Evolutionary conservation across 2,113 vertebrate species (phyloP), one percentile per base, ranked within the genome.

Genomic region (Hemicordylus capensis): DNA sequence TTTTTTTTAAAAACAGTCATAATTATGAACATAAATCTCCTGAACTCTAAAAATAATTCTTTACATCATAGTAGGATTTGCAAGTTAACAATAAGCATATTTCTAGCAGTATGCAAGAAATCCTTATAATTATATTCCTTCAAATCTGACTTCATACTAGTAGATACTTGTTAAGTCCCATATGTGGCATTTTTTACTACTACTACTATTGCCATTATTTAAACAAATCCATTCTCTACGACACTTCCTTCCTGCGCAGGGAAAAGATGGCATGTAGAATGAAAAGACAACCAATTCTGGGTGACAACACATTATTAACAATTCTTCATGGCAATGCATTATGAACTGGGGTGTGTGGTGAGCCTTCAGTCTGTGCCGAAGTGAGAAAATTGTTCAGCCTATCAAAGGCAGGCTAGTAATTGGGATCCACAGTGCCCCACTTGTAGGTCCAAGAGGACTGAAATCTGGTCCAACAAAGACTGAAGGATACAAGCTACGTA

Each of bases 21-120:
- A 91, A 94, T 80, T 96, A 91, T 59, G 56, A 89, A 85, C 77
- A 80, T 91, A 91, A 88, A 92, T 91, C 83, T 91, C 87, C 77
- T 73, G 88, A 93, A 83, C 84, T 89, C 86, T 92, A 80, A 9
- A 39, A 87, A 92, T 89, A 91, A 88, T 76, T 84, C 77, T 82
- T 39, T 81, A 78, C 79, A 83, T 92, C 92, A 76, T 39, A 92
- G 86, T 69, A 88, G 67, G 91, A 91, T 93, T 92, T 93, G 87
- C 66, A 91, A 87, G 81, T 91, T 91, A 93, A 93, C 88, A 89
- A 87, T 87, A 89, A 94, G 87, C 63, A 91, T 61, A 86, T 94
- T 85, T 93, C 89, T 84, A 93, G 90, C 89, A 88, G 85, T 80
- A 84, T 79, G 77, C 85, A 91, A 37, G 3, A 84, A 79, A 85